phyloP scores from a whole-genome alignment of 2,797 vertebrate genomes.

The Lycodopsis pacificus region DNA sequence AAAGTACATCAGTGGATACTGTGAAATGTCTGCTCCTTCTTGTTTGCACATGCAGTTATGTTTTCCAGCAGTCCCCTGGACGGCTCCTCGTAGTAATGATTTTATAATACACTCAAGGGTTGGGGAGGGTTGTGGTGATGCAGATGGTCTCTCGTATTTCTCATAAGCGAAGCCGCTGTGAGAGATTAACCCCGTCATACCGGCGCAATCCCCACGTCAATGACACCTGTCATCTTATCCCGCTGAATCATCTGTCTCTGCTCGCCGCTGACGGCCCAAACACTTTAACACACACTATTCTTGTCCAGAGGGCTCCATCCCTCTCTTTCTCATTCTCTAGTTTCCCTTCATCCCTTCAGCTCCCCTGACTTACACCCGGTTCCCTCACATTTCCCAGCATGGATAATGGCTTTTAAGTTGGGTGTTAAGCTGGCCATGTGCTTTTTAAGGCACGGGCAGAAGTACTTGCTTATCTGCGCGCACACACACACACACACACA shows the following conservation, averaged over 20 bases:
- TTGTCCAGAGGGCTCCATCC: conserved; percentile 58
- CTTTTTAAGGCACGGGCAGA: conserved; percentile 40
- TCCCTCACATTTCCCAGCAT: conserved; percentile 57
- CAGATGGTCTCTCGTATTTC: conserved; percentile 76
- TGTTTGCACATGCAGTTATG: conserved; percentile 50
- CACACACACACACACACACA: conserved; percentile 25
- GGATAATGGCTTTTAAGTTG: conserved; percentile 62
- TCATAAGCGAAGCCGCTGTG: conserved; percentile 63
- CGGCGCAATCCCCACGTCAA: conserved; percentile 70
- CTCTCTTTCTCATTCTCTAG: conserved; percentile 65
- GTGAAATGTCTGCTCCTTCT: conserved; percentile 47
- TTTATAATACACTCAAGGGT: conserved; percentile 68
- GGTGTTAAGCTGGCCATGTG: conserved; percentile 53
- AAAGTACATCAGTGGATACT: conserved; percentile 25
- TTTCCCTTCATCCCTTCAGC: conserved; percentile 58
- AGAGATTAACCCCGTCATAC: conserved; percentile 77
- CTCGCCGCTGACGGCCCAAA: conserved; percentile 50
- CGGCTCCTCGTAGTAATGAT: conserved; percentile 66
- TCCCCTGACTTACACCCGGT: conserved; percentile 41
- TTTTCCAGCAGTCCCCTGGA: conserved; percentile 63
- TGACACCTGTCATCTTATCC: conserved; percentile 78
- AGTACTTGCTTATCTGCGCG: conserved; percentile 46
- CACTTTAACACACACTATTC: conserved; percentile 78
- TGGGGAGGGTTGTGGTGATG: conserved; percentile 56
- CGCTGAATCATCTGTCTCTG: conserved; percentile 65